Evolutionary conservation across 2,888 invertebrate species (phyloP), one percentile per base, ranked within the genome.

Genomic region (Halocaridina rubra): DNA sequence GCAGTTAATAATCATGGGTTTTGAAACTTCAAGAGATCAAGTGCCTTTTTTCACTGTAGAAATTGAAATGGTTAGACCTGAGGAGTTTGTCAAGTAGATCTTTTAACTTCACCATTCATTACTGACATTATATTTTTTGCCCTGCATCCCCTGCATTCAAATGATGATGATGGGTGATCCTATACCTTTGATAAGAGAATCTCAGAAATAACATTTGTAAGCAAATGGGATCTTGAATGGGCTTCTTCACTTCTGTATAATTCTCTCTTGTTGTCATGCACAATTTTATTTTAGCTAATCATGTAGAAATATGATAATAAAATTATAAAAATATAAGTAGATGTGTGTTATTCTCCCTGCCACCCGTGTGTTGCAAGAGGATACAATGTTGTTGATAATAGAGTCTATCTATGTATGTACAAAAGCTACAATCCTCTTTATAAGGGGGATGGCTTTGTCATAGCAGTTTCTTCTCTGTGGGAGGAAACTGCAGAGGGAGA

Each of bases 231-330:
- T 30, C 29, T 71, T 71, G 16, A 71, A 32, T 78, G 82, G 82
- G 82, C 78, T 77, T 82, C 69, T 82, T 77, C 76, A 82, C 77
- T 82, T 77, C 77, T 78, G 82, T 82, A 82, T 77, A 82, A 77
- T 82, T 72, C 61, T 77, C 77, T 82, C 82, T 77, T 82, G 82
- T 82, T 82, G 81, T 82, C 77, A 82, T 82, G 82, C 82, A 82
- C 82, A 82, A 82, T 82, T 67, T 75, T 82, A 82, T 77, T 82
- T 82, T 82, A 82, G 82, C 78, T 78, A 77, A 82, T 78, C 82
- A 82, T 78, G 82, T 82, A 82, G 82, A 78, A n/a, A 59, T 82
- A 82, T 74, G 80, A 80, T 76, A 82, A 82, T 82, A 82, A 82
- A 82, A 78, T 71, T 77, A 72, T n/a, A 80, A 72, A 59, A 80